Percentiles rank a stretch among this genome's conserved stretches.
Conservation (phyloP, 2,888 invertebrate species). For the Ormyrus labotus region DNA sequence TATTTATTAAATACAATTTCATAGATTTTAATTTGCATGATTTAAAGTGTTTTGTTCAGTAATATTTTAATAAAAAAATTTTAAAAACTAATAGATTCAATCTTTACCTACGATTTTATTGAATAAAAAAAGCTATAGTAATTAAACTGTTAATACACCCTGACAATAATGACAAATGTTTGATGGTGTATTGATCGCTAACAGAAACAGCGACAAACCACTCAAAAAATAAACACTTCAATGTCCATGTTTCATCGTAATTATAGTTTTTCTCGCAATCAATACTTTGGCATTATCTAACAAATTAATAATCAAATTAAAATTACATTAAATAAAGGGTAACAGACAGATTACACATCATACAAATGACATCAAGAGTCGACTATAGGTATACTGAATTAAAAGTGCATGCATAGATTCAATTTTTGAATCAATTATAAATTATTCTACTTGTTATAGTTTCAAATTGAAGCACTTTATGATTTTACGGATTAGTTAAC, state of each 20-base stretch:
- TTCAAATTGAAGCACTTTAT: conserved; percentile 1
- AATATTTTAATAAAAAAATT: too few species aligned
- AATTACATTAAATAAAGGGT: background rate
- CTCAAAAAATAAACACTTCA: background rate
- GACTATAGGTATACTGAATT: background rate
- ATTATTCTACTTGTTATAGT: background rate
- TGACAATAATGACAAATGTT: conserved; percentile 12
- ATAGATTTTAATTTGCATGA: too few species aligned
- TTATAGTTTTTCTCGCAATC: background rate
- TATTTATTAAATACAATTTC: too few species aligned
- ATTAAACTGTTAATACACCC: background rate
- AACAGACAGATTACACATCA: background rate
- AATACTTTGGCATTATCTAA: conserved; percentile 6
- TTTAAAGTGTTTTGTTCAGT: too few species aligned
- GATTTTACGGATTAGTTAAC: conserved; percentile 24
- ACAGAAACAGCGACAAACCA: background rate
- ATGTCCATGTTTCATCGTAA: conserved; percentile 6
- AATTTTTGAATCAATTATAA: background rate
- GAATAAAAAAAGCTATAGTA: too few species aligned
- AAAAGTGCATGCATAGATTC: conserved; percentile 6
- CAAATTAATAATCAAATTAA: conserved; percentile 14
- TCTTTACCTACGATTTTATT: background rate
- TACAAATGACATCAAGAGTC: background rate
- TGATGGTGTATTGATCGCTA: conserved; percentile 4
- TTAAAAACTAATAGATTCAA: too few species aligned